Base-by-base conservation (phyloP, 2,888 invertebrate species). In the Mystacides longicornis region DNA sequence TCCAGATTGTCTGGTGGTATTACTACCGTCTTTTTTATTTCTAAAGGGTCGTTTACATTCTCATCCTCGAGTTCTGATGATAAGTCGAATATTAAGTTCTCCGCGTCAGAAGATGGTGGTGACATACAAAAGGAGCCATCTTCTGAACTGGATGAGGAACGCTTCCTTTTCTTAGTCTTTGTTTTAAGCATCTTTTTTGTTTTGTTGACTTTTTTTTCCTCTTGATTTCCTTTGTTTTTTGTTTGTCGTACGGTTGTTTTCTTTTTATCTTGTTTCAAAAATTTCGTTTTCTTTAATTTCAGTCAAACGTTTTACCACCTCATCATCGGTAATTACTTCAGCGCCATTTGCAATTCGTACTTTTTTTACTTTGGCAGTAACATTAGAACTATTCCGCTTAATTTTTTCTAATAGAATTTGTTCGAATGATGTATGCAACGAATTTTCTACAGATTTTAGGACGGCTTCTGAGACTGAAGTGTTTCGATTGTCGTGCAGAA, bases 371-470 rank as follows among this genome's bases (percentile, higher is more conserved):
- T 27, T 27, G 11, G 27, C 27, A 27, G 27, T 27, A 27, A 27
- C 27, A 27, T 27, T 27, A 27, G 27, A 27, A 27, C 27, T 27
- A 27, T 27, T 27, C 27, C 27, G 27, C 11, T 27, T 27, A 27
- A 27, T 5, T 27, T 27, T 27, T 27, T 27, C 7, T 27, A 27
- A 27, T 27, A 27, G 27, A 27, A 27, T 27, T 27, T 27, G 27
- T 27, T 27, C 27, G 27, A 27, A 27, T 27, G 27, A 27, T 27
- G 43, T 43, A 43, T 43, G 43, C 14, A 18, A 14, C 18, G 43
- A 14, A 43, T 43, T 43, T 43, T 43, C 43, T 18, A n/a, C 43
- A 11, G 43, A 43, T 43, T 43, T 43, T 11, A 43, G 43, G 18
- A 43, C 18, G 18, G 16, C 18, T 43, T 16, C 43, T 18, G 18